Conservation (phyloP, 2,888 invertebrate species). For the Iselma pallidipennis region DNA sequence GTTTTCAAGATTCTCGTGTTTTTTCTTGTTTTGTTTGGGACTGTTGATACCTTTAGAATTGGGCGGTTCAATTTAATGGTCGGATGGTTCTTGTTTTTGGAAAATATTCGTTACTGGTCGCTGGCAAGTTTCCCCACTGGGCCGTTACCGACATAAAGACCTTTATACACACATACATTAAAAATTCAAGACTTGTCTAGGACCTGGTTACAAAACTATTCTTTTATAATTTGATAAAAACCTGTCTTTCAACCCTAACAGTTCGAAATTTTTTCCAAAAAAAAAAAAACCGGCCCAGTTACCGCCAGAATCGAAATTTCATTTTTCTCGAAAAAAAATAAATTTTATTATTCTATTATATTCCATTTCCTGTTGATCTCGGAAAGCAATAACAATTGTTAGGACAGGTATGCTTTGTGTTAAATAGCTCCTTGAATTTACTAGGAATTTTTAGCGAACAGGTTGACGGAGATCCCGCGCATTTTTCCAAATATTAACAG, state of each 20-base stretch:
- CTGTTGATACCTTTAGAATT: too few relatives aligned
- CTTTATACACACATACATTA: not conserved
- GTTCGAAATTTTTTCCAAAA: not conserved
- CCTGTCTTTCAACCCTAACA: not conserved
- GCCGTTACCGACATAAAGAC: not conserved
- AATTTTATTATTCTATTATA: not conserved
- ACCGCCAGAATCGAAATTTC: too few relatives aligned
- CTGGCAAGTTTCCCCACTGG: not conserved
- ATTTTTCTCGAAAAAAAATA: not conserved
- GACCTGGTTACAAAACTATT: not conserved
- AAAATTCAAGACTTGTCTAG: not conserved
- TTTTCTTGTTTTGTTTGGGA: too few relatives aligned
- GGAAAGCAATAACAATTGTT: not conserved
- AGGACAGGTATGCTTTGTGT: not conserved
- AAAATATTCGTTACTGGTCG: not conserved
- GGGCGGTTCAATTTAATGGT: not conserved
- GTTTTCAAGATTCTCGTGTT: too few relatives aligned
- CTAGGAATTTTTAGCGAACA: not conserved
- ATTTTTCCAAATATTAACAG: not conserved
- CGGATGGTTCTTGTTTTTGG: not conserved
- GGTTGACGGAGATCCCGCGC: not conserved
- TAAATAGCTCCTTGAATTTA: not conserved
- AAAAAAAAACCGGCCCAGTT: too few relatives aligned
- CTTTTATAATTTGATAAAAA: not conserved
- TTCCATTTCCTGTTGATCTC: not conserved